Evolutionary conservation across 92 coral and sea anemone genomes (phyloP), one percentile per base, ranked within the genome.

Genomic region (Diadumene lineata): DNA sequence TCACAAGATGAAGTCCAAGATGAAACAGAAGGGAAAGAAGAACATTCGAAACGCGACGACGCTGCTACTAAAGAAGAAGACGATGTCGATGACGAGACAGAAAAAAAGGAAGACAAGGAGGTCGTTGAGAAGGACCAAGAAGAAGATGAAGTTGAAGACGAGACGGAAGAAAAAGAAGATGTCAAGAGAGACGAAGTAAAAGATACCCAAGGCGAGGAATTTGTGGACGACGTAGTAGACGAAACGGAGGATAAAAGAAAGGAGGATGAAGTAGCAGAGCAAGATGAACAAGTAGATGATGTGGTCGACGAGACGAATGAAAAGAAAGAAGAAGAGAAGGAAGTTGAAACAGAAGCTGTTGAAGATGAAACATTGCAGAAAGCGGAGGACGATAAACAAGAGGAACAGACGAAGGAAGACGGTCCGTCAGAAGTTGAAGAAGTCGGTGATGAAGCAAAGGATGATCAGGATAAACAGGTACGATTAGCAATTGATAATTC

Each of bases 1-100:
- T 57, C 64, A 44, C 44, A 70, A 15, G 93, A 81, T 32, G 84
- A 64, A 29, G 88, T 78, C 62, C 80, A 57, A 38, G 82, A 75
- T 48, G 89, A 86, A 73, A 67, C 83, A 2, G 86, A 80, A 50
- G 82, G 51, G 3, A 66, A 84, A 18, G 56, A 55, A 2, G 73
- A 34, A 33, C 43, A 43, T 15, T 23, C 30, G 23, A 53, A 70
- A 53, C 34, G 22, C 27, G 75, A 53, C 29, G 75, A 70, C 31
- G 28, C 1, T 16, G 60, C 18, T 13, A 9, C 1, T 16, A 23
- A 23, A 23, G 65, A 60, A 22, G 32, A 23, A 21, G 58, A 53
- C 10, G 58, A 9, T 13, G 18, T 13, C 19, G 51, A 21, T n/a
- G 64, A 63, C 24, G n/a, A 18, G 55, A 32, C 34, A 23, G 85